These are phyloP conservation scores for Xerus inauris DNA, from an alignment of 2,113 vertebrate genomes.

Conservation along the genomic window DNA sequence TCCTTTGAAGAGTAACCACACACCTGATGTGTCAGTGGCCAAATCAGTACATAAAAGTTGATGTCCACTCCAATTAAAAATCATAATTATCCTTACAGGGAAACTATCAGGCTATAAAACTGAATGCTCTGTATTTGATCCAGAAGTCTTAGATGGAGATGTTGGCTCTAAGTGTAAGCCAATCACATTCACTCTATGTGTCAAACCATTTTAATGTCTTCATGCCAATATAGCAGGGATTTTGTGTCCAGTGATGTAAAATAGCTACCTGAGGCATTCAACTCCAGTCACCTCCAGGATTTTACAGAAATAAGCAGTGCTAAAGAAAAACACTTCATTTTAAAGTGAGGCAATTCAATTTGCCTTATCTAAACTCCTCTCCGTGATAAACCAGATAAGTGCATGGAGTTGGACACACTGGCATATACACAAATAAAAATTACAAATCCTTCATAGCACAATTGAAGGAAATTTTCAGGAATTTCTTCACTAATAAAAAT, in stretches of 20 bases:
- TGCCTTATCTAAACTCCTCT: background rate
- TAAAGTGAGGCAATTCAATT: slow-evolving; percentile 37
- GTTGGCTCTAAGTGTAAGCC: background rate
- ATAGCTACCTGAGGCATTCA: slow-evolving; percentile 20
- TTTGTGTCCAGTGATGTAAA: slow-evolving; percentile 38
- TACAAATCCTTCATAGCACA: background rate
- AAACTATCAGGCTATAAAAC: background rate
- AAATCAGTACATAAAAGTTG: slow-evolving; percentile 51
- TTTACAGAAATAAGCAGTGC: background rate
- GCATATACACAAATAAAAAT: background rate
- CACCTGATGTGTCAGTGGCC: slow-evolving; percentile 39
- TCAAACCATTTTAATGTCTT: slow-evolving; percentile 30
- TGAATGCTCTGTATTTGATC: background rate
- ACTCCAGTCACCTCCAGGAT: background rate
- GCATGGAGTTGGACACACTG: background rate
- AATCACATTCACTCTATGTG: slow-evolving; percentile 19
- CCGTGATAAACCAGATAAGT: background rate
- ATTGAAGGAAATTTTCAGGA: background rate
- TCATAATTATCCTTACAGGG: slow-evolving; percentile 21
- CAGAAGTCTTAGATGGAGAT: background rate
- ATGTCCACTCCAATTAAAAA: slow-evolving; percentile 59
- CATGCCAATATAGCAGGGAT: background rate
- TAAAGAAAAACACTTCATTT: background rate
- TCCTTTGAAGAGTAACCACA: slow-evolving; percentile 50
- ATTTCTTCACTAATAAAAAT: slow-evolving; percentile 6